Conservation (phyloP, 2,113 vertebrate genomes). For the Pionites leucogaster region DNA sequence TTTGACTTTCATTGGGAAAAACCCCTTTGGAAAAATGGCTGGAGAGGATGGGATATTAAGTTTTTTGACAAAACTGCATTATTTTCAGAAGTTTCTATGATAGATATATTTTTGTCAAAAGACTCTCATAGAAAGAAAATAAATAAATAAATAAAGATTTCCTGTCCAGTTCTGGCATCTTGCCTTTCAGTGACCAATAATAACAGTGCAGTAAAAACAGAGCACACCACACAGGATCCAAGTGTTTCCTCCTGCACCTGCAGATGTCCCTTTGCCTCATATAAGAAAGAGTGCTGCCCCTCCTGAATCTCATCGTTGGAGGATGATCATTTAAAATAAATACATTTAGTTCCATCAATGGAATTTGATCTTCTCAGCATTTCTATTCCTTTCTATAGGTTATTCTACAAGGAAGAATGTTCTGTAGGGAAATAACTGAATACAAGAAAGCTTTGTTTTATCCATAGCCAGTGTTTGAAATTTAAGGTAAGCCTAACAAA, state of each 20-base stretch:
- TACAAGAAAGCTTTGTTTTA: background rate
- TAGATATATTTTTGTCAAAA: constrained; percentile 12
- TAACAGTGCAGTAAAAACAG: constrained; percentile 42
- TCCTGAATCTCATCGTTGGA: background rate
- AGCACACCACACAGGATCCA: constrained; percentile 47
- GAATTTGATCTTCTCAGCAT: background rate
- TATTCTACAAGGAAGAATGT: rapidly evolving
- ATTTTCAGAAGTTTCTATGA: background rate
- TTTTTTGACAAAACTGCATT: background rate
- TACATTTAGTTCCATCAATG: background rate
- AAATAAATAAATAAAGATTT: background rate
- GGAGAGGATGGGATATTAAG: background rate
- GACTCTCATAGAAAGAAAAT: background rate
- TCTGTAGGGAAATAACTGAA: background rate
- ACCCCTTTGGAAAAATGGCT: background rate
- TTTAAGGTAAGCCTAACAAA: background rate
- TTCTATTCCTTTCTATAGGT: background rate
- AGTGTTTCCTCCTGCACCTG: constrained; percentile 65
- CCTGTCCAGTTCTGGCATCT: constrained; percentile 33
- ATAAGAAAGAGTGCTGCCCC: background rate
- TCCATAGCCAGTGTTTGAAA: background rate
- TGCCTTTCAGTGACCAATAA: constrained; percentile 47
- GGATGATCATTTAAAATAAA: background rate
- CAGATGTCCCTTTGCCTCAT: background rate
- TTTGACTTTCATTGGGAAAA: background rate